Conservation (phyloP, 2,113 vertebrate species). For the Corydoras maculifer region DNA sequence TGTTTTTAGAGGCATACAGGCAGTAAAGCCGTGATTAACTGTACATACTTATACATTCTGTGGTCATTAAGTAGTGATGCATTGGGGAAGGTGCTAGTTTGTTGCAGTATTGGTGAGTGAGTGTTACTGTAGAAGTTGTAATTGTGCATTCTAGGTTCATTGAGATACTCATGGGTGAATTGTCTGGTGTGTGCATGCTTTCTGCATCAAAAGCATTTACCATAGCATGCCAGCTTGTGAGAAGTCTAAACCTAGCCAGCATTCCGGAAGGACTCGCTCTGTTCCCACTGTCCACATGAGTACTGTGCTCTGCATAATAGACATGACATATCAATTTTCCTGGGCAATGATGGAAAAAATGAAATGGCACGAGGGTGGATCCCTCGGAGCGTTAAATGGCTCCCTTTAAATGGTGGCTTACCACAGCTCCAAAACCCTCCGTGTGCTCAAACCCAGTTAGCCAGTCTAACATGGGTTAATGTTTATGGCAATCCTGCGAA, state of each 20-base stretch:
- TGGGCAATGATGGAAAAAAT: conserved; percentile 5
- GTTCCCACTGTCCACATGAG: conserved; percentile 1
- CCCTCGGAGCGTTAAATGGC: conserved; percentile 29
- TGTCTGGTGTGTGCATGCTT: too few species aligned
- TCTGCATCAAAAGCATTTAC: too few species aligned
- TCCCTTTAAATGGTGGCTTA: conserved; percentile 36
- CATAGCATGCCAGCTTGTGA: too few species aligned
- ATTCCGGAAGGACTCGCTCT: conserved; percentile 10
- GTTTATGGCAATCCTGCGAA: background rate
- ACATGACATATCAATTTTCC: conserved; percentile 16
- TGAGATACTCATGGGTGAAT: too few species aligned
- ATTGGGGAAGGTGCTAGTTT: too few species aligned
- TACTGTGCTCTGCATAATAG: background rate
- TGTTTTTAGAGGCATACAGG: too few species aligned
- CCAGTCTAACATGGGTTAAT: background rate
- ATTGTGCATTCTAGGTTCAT: too few species aligned
- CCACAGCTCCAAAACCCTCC: conserved; percentile 31
- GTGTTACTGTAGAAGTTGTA: too few species aligned
- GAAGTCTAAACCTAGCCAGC: background rate
- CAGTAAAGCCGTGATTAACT: too few species aligned
- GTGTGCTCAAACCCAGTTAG: conserved; percentile 10
- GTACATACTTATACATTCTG: too few species aligned
- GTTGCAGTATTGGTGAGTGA: too few species aligned
- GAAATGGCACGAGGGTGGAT: conserved; percentile 3
- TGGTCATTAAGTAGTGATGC: too few species aligned